phyloP scores from a whole-genome alignment of 2,888 invertebrate genomes.

The Thelaira solivaga region DNA sequence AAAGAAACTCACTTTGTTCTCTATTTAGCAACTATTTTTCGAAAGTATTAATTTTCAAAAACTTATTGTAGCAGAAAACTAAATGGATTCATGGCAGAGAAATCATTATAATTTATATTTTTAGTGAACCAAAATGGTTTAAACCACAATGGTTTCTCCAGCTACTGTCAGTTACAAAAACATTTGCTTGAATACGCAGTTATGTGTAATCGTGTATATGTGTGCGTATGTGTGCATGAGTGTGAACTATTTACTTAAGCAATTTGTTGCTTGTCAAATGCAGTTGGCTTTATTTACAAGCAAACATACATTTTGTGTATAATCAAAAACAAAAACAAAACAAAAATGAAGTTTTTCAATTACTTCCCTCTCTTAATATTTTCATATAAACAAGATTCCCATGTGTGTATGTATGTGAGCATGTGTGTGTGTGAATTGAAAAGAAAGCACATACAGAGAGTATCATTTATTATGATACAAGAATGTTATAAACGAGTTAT shows the following conservation, averaged over 20 bases:
- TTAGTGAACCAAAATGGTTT: too few relatives aligned
- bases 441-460: background rate
- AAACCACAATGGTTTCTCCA: too few relatives aligned
- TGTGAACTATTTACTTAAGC: slow-evolving; percentile 27
- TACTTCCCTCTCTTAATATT: slow-evolving; percentile 30
- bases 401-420: background rate
- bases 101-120: too few relatives aligned
- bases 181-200: too few relatives aligned
- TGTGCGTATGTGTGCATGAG: background rate
- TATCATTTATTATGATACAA: slow-evolving; percentile 24
- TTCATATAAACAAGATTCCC: background rate
- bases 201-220: background rate
- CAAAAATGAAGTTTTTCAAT: slow-evolving; percentile 58
- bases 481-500: slow-evolving; percentile 20
- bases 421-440: background rate
- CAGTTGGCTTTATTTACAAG: slow-evolving; percentile 54
- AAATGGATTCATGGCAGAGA: too few relatives aligned
- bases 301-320: too few relatives aligned
- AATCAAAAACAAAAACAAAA: too few relatives aligned
- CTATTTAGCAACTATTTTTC: too few relatives aligned
- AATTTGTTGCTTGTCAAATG: slow-evolving; percentile 62
- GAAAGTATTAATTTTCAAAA: too few relatives aligned
- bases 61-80: too few relatives aligned
- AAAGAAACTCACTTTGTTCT: too few relatives aligned
- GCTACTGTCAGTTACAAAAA: too few relatives aligned